These are phyloP conservation scores for Trematomus bernacchii DNA, from an alignment of 2,797 vertebrate genomes.

Conservation along the genomic window DNA sequence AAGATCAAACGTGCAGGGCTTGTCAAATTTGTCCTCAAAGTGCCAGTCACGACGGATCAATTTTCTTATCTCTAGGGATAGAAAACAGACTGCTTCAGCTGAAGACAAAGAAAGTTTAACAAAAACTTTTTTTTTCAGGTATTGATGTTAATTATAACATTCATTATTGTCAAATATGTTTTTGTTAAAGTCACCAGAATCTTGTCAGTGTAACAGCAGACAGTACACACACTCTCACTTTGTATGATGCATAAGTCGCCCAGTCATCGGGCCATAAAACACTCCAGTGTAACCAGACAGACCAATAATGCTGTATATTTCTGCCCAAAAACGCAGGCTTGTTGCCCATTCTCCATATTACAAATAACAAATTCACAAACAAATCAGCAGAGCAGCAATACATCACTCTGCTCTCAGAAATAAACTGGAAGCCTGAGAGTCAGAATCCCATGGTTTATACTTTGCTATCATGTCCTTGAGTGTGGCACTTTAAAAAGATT, in stretches of 20 bases:
- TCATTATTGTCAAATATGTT: constrained; percentile 18
- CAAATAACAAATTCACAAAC: constrained; percentile 54
- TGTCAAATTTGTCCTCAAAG: constrained; percentile 87
- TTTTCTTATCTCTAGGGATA: constrained; percentile 86
- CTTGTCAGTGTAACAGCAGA: constrained; percentile 3
- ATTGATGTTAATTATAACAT: constrained; percentile 16
- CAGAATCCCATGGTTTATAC: constrained; percentile 55
- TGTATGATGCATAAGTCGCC: constrained; percentile 75
- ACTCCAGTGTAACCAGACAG: constrained; percentile 14
- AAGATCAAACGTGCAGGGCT: constrained; percentile 78
- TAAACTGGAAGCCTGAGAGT: constrained; percentile 61
- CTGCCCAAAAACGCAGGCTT: constrained; percentile 6
- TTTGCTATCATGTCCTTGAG: constrained; percentile 70
- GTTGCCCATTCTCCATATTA: constrained; percentile 16
- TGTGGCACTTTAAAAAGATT: constrained; percentile 71
- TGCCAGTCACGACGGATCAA: constrained; percentile 87
- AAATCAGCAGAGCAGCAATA: constrained; percentile 34
- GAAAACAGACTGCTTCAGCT: constrained; percentile 29
- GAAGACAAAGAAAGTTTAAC: constrained; percentile 40
- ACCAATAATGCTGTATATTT: constrained; percentile 23
- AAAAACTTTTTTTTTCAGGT: constrained; percentile 19
- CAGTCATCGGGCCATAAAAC: constrained; percentile 67
- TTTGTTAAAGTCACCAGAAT: constrained; percentile 21
- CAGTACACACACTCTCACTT: constrained; percentile 65
- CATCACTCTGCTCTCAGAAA: constrained; percentile 53